A percentile compares a stretch with the other conserved stretches of the same genome.
Evolutionary conservation across 2,113 vertebrate species (phyloP).

Genomic region (Dipodomys merriami): DNA sequence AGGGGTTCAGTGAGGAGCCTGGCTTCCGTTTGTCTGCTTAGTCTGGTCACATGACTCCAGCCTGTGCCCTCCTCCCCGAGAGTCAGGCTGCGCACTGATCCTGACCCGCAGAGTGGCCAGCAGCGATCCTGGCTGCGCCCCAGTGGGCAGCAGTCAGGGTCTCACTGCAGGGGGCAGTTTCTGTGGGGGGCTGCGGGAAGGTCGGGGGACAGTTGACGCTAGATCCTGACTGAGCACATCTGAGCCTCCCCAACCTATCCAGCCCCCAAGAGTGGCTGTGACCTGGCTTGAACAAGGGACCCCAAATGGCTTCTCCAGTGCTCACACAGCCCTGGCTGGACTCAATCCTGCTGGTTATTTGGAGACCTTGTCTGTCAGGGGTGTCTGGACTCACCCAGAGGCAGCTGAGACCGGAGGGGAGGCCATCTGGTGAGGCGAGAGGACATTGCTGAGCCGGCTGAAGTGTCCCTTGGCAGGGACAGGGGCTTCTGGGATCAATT

Average conservation of each 20-base stretch:
- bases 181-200: not conserved
- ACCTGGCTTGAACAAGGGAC: not conserved
- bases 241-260: not conserved
- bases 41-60: not conserved
- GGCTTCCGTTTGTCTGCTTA: not conserved
- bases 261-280: not conserved
- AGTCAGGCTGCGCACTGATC: not conserved
- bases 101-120: not conserved
- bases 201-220: not conserved
- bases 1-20: no score
- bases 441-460: not conserved
- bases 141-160: no score
- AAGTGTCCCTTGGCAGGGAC: constrained; percentile 11
- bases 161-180: not conserved
- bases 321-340: no score
- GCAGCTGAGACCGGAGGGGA: not conserved
- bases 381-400: not conserved
- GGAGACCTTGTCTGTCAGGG: not conserved
- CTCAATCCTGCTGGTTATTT: not conserved
- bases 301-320: not conserved
- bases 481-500: constrained; percentile 71
- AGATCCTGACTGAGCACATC: not conserved
- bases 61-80: no score
- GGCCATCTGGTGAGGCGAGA: constrained; percentile 50
- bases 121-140: not conserved